phyloP scores from a whole-genome alignment of 2,113 vertebrate species.

The Cebidichthys violaceus region DNA sequence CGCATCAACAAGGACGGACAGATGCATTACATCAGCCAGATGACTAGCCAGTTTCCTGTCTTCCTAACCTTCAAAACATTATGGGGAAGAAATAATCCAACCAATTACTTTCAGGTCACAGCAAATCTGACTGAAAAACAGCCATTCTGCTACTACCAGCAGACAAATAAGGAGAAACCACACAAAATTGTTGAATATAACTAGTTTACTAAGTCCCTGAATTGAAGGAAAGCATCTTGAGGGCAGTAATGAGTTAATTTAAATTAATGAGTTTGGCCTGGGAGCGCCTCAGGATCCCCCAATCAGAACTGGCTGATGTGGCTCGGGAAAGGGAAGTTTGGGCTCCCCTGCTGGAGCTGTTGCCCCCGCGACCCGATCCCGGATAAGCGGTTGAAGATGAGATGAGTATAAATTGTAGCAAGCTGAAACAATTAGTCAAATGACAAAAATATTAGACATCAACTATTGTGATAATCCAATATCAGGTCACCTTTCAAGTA shows the following conservation, averaged over 20 bases:
- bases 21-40: not conserved
- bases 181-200: not conserved
- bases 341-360: too few species aligned
- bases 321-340: too few species aligned
- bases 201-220: not conserved
- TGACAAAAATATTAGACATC: not conserved
- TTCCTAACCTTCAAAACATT: not conserved
- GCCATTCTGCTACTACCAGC: not conserved
- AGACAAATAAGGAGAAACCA: not conserved
- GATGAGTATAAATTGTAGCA: not conserved
- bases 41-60: not conserved
- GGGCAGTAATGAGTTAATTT: not conserved
- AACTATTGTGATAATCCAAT: not conserved
- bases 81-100: not conserved
- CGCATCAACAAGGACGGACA: slow-evolving; percentile 8
- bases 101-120: not conserved
- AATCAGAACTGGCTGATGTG: too few species aligned
- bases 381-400: too few species aligned
- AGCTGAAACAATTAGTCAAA: too few species aligned
- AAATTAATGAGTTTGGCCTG: too few species aligned
- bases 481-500: not conserved
- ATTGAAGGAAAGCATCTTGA: not conserved
- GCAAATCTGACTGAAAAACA: not conserved
- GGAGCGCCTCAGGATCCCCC: too few species aligned
- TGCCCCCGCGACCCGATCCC: too few species aligned